Evolutionary conservation across 2,888 invertebrate species (phyloP).

Genomic region (Drosophila fungiperda): DNA sequence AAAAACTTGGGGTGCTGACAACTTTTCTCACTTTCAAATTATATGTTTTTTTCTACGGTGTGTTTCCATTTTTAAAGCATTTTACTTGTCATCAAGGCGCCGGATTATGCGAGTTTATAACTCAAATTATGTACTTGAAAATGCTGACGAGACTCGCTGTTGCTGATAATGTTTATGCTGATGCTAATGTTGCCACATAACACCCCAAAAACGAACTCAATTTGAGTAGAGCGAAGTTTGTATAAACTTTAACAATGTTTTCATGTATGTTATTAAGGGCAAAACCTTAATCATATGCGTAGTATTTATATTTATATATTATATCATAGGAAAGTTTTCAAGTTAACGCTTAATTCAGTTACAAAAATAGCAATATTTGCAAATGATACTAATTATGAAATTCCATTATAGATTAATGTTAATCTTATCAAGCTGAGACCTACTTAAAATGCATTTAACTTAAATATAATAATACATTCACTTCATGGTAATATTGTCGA

Average conservation of each 20-base stretch:
- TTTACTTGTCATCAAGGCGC: slow-evolving; percentile 64
- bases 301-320: neutral
- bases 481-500: too few species aligned
- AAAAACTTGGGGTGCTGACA: slow-evolving; percentile 25
- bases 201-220: slow-evolving; percentile 17
- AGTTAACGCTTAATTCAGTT: too few species aligned
- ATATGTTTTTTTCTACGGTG: slow-evolving; percentile 24
- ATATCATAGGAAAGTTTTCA: neutral
- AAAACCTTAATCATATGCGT: neutral
- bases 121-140: slow-evolving; percentile 66
- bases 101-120: slow-evolving; percentile 76
- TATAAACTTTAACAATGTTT: slow-evolving; percentile 6
- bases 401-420: too few species aligned
- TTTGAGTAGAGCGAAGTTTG: neutral
- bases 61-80: slow-evolving; percentile 48
- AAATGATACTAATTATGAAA: too few species aligned
- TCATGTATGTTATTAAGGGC: slow-evolving; percentile 10
- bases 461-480: too few species aligned
- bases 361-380: too few species aligned
- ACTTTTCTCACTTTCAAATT: slow-evolving; percentile 51
- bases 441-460: neutral
- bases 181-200: slow-evolving; percentile 41
- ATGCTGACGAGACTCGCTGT: slow-evolving; percentile 39
- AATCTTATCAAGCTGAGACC: neutral
- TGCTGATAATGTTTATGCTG: slow-evolving; percentile 44